Evolutionary conservation across 2,888 invertebrate genomes (phyloP), one percentile per base, ranked within the genome.

Genomic region (Pollenia griseotomentosa): DNA sequence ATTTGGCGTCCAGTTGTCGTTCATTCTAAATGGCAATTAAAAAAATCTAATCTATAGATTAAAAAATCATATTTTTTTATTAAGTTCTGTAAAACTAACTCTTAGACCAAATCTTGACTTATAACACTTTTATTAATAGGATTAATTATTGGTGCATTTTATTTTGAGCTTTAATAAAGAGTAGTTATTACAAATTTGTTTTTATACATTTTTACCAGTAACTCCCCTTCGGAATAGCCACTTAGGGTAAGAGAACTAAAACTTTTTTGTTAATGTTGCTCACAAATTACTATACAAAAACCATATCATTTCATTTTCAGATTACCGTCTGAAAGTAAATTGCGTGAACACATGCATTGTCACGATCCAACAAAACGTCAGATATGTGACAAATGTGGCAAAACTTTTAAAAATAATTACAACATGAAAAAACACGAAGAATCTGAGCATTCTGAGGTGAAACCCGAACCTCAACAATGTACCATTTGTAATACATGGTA

Each of bases 401-500:
- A 92, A 81, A 89, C 90, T n/a, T 75, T 92, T 71, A 92, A 92
- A 40, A 90, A 90, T 2, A 91, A 90, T 74, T 89, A 90, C 46
- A 91, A 90, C 87, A 90, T 92, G 42, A 92, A 91, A 77, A 92
- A 92, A 53, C 92, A 92, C 66, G 91, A 92, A 88, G 91, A 92
- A 75, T 85, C 91, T 44, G 92, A 92, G 83, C 93, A 93, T 89
- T 92, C 92, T 78, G 92, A 91, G n/a, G 90, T 90, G 42, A 90
- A 90, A 48, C 92, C 92, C 0, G 91, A 91, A 73, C 92, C 91
- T 5, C 91, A 92, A 70, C 92, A 93, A 65, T 93, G 93, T 85
- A 89, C 90, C 46, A 91, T 92, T 74, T 93, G 93, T 68, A 92
- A 92, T 63, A 91, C 92, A 4, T 93, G 92, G 93, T 85, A 93